Conservation (phyloP, 2,888 invertebrate species). For the Lepidocyrtinus sp. region DNA sequence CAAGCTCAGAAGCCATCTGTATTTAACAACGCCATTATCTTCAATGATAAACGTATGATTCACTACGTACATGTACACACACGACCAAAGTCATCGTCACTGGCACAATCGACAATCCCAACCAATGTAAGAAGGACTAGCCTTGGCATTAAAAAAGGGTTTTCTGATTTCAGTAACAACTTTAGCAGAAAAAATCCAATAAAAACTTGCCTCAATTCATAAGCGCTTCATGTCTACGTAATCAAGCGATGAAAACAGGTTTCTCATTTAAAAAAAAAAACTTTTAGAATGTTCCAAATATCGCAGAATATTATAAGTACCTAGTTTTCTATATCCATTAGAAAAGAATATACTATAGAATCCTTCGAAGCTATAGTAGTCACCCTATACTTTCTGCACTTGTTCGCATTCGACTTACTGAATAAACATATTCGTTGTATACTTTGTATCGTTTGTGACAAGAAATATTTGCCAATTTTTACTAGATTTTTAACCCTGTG, state of each 20-base stretch:
- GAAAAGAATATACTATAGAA: not conserved
- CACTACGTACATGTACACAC: too few species aligned
- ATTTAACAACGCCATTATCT: too few species aligned
- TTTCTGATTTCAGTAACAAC: not conserved
- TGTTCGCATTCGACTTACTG: not conserved
- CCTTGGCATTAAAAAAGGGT: slow-evolving; percentile 6
- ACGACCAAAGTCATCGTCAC: too few species aligned
- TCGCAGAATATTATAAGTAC: not conserved
- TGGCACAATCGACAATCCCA: slow-evolving; percentile 3
- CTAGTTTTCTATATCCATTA: not conserved
- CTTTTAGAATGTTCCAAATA: slow-evolving; percentile 9
- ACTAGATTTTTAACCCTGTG: not conserved
- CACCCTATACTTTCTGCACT: not conserved
- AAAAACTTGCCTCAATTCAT: slow-evolving; percentile 10
- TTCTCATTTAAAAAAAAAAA: not conserved
- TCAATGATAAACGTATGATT: too few species aligned
- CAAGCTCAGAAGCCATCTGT: too few species aligned
- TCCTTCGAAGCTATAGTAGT: not conserved
- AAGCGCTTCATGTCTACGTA: not conserved
- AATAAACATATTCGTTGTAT: not conserved
- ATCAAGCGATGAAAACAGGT: slow-evolving; percentile 13
- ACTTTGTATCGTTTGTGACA: not conserved
- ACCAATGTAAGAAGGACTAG: slow-evolving; percentile 4
- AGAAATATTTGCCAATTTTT: not conserved
- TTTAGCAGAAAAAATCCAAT: not conserved